Percentiles rank a stretch among this genome's conserved stretches.
These are phyloP conservation scores for Aphidius colemani DNA, from an alignment of 2,888 invertebrate genomes.

Conservation along the genomic window DNA sequence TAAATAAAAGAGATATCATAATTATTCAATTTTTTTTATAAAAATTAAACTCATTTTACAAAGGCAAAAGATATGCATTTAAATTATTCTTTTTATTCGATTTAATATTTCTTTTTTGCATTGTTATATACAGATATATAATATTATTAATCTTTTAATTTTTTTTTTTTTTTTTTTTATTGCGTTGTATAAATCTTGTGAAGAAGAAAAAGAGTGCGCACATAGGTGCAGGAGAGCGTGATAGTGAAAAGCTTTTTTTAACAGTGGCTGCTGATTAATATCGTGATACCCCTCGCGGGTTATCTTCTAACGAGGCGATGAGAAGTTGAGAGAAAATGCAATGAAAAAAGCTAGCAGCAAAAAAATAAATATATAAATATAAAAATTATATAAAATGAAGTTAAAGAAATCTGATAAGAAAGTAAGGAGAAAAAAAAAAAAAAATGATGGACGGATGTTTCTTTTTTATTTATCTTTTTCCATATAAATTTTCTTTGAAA, in stretches of 20 bases:
- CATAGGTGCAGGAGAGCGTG: constrained; percentile 19
- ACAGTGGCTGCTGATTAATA: constrained; percentile 26
- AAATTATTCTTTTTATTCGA: constrained; percentile 21
- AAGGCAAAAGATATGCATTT: constrained; percentile 5
- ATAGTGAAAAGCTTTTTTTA: constrained; percentile 29
- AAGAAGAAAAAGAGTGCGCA: constrained; percentile 14
- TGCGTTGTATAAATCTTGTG: constrained; percentile 50
- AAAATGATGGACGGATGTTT: neutral
- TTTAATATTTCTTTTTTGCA: constrained; percentile 19
- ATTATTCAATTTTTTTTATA: constrained; percentile 57
- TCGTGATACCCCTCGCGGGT: constrained; percentile 27
- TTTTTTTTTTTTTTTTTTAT: constrained; percentile 41
- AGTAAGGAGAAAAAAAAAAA: constrained; percentile 9
- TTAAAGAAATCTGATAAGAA: neutral
- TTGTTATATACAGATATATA: constrained; percentile 18
- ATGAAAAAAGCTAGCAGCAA: neutral
- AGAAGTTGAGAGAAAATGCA: constrained; percentile 7
- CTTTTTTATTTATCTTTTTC: no score
- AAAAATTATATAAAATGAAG: neutral
- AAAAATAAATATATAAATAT: constrained; percentile 1
- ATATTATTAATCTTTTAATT: constrained; percentile 23
- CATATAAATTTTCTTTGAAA: no score
- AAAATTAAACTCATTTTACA: constrained; percentile 29
- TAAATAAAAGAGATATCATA: constrained; percentile 37
- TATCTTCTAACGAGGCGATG: constrained; percentile 27